Conservation (phyloP, 2,797 vertebrate genomes). For the Moxostoma hubbsi region DNA sequence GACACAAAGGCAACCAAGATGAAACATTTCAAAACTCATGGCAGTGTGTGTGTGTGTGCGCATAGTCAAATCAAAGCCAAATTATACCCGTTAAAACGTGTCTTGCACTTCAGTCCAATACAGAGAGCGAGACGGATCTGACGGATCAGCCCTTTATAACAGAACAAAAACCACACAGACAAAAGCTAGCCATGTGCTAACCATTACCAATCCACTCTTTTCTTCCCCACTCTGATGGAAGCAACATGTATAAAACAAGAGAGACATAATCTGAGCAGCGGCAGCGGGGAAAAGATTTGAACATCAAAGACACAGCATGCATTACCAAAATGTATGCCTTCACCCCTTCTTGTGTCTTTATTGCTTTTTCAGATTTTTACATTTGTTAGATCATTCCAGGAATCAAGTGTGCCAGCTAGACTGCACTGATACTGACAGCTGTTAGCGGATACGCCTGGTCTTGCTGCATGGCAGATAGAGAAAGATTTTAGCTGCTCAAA, state of each 20-base stretch:
- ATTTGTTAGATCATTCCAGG: conserved; percentile 68
- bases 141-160: conserved; percentile 78
- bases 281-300: conserved; percentile 77
- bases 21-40: conserved; percentile 65
- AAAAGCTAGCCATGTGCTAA: conserved; percentile 83
- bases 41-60: conserved; percentile 62
- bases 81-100: conserved; percentile 83
- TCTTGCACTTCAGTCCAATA: conserved; percentile 73
- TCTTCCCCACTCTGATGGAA: conserved; percentile 79
- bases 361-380: conserved; percentile 63
- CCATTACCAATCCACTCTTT: conserved; percentile 77
- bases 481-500: conserved; percentile 16
- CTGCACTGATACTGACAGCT: conserved; percentile 41
- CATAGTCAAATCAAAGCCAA: conserved; percentile 81
- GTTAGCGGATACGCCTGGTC: background rate
- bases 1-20: conserved; percentile 66
- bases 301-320: conserved; percentile 76
- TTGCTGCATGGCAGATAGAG: conserved; percentile 6
- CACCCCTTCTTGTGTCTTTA: conserved; percentile 59
- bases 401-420: conserved; percentile 66
- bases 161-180: conserved; percentile 79
- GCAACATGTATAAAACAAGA: conserved; percentile 77
- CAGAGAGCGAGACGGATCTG: conserved; percentile 62
- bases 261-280: conserved; percentile 76
- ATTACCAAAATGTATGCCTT: conserved; percentile 73